These are phyloP conservation scores for Malacoctenus gilli DNA, from an alignment of 2,797 vertebrate genomes.

Conservation along the genomic window DNA sequence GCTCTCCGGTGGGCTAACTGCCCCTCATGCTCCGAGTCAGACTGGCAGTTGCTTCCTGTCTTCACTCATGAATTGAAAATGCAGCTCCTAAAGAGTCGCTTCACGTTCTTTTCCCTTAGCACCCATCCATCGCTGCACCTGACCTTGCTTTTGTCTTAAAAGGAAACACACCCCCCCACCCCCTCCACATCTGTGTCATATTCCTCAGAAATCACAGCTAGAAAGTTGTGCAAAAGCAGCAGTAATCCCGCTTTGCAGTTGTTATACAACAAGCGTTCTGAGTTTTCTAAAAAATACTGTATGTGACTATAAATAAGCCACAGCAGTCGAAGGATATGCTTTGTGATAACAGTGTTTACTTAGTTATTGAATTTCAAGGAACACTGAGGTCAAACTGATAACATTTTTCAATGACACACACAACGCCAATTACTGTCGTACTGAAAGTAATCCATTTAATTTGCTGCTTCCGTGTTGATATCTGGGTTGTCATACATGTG, in stretches of 20 bases:
- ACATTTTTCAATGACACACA: slow-evolving; percentile 21
- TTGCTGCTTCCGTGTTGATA: slow-evolving; percentile 14
- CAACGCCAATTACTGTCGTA: slow-evolving; percentile 15
- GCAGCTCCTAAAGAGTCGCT: slow-evolving; percentile 50
- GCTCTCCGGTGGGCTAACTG: slow-evolving; percentile 16
- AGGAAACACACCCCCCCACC: slow-evolving; percentile 9
- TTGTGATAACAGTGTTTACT: slow-evolving; percentile 21
- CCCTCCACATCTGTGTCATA: too few relatives aligned
- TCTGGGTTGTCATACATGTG: neutral
- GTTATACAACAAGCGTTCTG: neutral
- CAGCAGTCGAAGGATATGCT: neutral
- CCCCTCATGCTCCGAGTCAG: slow-evolving; percentile 22
- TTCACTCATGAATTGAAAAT: slow-evolving; percentile 45
- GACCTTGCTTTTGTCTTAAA: slow-evolving; percentile 48
- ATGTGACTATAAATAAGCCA: slow-evolving; percentile 6
- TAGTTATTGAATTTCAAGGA: slow-evolving; percentile 32
- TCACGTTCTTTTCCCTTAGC: slow-evolving; percentile 21
- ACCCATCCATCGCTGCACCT: slow-evolving; percentile 28
- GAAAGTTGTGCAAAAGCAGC: too few relatives aligned
- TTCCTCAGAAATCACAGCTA: too few relatives aligned
- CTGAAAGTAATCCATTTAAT: slow-evolving; percentile 33
- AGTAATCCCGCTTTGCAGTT: slow-evolving; percentile 23
- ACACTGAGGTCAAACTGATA: slow-evolving; percentile 31
- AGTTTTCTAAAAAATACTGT: neutral
- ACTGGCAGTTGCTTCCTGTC: slow-evolving; percentile 34